These are phyloP conservation scores for Scaptomyza graminum DNA, from an alignment of 1,140 invertebrate species.

Conservation along the genomic window DNA sequence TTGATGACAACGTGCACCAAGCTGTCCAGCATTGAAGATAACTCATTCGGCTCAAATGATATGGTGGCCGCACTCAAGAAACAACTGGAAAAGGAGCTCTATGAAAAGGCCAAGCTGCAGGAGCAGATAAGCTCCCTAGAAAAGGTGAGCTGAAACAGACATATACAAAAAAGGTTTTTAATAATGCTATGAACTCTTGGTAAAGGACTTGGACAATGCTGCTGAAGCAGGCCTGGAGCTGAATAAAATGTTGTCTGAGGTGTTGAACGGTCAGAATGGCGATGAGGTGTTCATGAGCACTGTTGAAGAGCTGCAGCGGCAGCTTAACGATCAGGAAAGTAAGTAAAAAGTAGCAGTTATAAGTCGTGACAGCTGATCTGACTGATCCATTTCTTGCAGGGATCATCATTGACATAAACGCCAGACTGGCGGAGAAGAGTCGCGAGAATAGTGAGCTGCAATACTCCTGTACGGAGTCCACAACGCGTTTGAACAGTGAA, in stretches of 20 bases:
- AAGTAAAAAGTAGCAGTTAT: slow-evolving; percentile 38
- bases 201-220: slow-evolving; percentile 86
- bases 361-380: neutral
- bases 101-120: slow-evolving; percentile 84
- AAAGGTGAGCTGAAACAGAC: slow-evolving; percentile 70
- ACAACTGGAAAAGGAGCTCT: slow-evolving; percentile 84
- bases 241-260: slow-evolving; percentile 87
- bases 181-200: neutral
- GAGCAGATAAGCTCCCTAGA: slow-evolving; percentile 86
- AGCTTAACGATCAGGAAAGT: slow-evolving; percentile 87
- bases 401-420: slow-evolving; percentile 84
- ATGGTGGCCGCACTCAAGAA: slow-evolving; percentile 87
- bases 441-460: slow-evolving; percentile 85
- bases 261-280: slow-evolving; percentile 86
- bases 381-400: slow-evolving; percentile 41
- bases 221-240: slow-evolving; percentile 88
- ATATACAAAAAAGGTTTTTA: too few relatives aligned
- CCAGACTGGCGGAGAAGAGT: slow-evolving; percentile 84
- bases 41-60: slow-evolving; percentile 89
- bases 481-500: slow-evolving; percentile 80
- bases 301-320: slow-evolving; percentile 86
- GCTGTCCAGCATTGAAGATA: slow-evolving; percentile 87
- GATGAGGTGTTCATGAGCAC: slow-evolving; percentile 87
- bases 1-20: slow-evolving; percentile 87
- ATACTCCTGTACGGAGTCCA: slow-evolving; percentile 84